These are phyloP conservation scores for Hesperia comma DNA, from an alignment of 2,888 invertebrate genomes.

Conservation along the genomic window DNA sequence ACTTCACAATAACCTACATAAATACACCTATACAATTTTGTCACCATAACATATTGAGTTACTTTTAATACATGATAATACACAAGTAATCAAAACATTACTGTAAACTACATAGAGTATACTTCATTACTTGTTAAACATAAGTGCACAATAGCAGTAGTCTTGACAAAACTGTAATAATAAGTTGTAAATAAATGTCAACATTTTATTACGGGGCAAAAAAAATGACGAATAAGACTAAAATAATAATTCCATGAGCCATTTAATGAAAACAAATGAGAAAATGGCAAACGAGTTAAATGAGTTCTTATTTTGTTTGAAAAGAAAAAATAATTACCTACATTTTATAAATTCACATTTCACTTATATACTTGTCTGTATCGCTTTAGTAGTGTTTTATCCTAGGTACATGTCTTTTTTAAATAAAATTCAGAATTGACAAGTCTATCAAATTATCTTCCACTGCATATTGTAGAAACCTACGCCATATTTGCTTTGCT, in stretches of 20 bases:
- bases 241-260: slow-evolving; percentile 52
- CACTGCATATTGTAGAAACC: slow-evolving; percentile 76
- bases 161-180: slow-evolving; percentile 61
- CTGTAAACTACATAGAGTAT: neutral
- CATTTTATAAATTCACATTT: slow-evolving; percentile 78
- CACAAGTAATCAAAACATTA: slow-evolving; percentile 26
- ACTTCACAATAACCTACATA: slow-evolving; percentile 10
- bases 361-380: slow-evolving; percentile 62
- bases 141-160: slow-evolving; percentile 42
- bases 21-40: neutral
- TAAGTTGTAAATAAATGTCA: slow-evolving; percentile 31
- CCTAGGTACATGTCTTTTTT: slow-evolving; percentile 67
- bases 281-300: slow-evolving; percentile 52
- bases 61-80: slow-evolving; percentile 16
- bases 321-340: slow-evolving; percentile 63
- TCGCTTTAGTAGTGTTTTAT: slow-evolving; percentile 59
- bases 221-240: slow-evolving; percentile 8
- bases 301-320: slow-evolving; percentile 56
- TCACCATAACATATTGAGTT: neutral
- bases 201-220: slow-evolving; percentile 42
- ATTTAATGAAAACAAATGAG: slow-evolving; percentile 57
- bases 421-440: slow-evolving; percentile 70
- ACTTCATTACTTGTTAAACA: slow-evolving; percentile 19
- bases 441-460: slow-evolving; percentile 68
- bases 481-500: slow-evolving; percentile 81